These are phyloP conservation scores for Ecdyonurus torrentis DNA, from an alignment of 2,888 invertebrate genomes.

Conservation along the genomic window DNA sequence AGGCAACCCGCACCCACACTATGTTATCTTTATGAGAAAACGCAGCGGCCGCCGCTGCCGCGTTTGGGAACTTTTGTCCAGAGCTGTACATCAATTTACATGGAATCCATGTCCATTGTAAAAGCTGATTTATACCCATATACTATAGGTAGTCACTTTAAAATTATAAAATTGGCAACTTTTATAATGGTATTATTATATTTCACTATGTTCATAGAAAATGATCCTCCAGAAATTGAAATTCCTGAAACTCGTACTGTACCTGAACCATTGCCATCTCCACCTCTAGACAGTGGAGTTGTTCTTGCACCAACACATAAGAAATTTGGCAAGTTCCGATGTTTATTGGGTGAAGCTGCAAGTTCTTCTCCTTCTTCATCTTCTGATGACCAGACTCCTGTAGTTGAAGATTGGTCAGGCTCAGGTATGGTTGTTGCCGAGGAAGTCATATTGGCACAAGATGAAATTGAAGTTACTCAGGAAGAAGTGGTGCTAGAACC, in stretches of 20 bases:
- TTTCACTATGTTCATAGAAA: neutral
- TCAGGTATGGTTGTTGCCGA: conserved; percentile 9
- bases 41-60: no score
- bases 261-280: neutral
- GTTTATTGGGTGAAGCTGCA: conserved; percentile 25
- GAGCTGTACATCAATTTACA: no score
- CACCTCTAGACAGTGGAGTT: neutral
- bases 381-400: neutral
- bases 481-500: conserved; percentile 32
- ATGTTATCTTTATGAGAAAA: no score
- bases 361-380: neutral
- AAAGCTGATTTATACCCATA: no score
- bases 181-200: no score
- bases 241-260: neutral
- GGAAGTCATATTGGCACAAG: conserved; percentile 27
- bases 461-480: conserved; percentile 31
- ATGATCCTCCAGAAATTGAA: neutral
- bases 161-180: no score
- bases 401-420: neutral
- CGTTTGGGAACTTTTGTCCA: no score
- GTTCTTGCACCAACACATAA: conserved; percentile 24
- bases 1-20: no score
- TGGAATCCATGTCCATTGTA: no score
- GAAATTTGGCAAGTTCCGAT: conserved; percentile 39
- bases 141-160: no score